phyloP scores from a whole-genome alignment of 2,888 invertebrate species.

The Euclidia mi region DNA sequence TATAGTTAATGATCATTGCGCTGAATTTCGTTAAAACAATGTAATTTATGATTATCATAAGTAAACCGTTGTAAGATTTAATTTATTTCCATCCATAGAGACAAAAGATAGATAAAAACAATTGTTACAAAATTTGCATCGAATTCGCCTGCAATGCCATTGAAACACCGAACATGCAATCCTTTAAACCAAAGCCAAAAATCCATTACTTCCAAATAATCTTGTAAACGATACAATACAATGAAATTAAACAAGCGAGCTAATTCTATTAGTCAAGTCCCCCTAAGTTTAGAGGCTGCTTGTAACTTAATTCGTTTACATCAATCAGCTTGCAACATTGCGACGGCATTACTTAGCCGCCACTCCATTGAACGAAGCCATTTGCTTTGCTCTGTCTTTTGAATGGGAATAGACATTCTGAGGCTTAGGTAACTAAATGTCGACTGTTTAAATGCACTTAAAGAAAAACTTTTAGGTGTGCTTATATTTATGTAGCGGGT shows the following conservation, averaged over 20 bases:
- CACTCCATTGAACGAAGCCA: constrained; percentile 37
- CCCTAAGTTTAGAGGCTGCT: constrained; percentile 28
- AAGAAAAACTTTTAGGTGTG: no score
- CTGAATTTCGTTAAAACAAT: no score
- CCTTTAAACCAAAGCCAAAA: neutral
- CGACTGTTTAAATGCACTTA: constrained; percentile 21
- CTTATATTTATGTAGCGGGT: no score
- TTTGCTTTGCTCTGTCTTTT: constrained; percentile 31
- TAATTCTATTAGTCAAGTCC: constrained; percentile 43
- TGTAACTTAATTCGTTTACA: constrained; percentile 48
- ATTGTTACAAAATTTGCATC: no score
- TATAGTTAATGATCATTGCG: no score
- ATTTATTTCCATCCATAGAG: no score
- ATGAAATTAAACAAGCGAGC: constrained; percentile 44
- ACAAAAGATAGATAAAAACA: no score
- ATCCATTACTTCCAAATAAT: neutral
- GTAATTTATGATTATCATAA: no score
- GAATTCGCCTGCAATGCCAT: no score
- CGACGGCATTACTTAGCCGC: constrained; percentile 26
- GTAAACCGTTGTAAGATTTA: no score
- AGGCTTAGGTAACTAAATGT: no score
- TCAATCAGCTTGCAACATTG: constrained; percentile 37
- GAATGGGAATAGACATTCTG: constrained; percentile 16
- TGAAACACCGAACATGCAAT: no score
- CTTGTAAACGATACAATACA: constrained; percentile 36